These are phyloP conservation scores for Agonopterix arenella DNA, from an alignment of 2,888 invertebrate species.

Conservation along the genomic window DNA sequence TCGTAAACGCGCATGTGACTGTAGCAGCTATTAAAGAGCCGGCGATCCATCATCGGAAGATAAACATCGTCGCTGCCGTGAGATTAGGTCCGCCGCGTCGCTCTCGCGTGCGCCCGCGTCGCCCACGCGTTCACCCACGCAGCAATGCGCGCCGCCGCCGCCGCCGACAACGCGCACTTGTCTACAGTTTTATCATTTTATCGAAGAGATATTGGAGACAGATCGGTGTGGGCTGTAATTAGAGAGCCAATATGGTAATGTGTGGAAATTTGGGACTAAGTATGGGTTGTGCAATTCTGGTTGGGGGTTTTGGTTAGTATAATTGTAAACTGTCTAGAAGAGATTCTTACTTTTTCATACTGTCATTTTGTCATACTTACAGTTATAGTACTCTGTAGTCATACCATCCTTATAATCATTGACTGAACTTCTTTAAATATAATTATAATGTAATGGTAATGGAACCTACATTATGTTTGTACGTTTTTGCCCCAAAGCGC, in stretches of 20 bases:
- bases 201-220: background rate
- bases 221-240: constrained; percentile 4
- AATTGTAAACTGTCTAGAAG: too few relatives aligned
- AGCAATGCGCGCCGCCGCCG: constrained; percentile 8
- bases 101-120: constrained; percentile 7
- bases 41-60: constrained; percentile 49
- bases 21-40: constrained; percentile 25
- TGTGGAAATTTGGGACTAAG: background rate
- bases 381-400: too few relatives aligned
- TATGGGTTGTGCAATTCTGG: too few relatives aligned
- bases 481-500: too few relatives aligned
- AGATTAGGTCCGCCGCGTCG: constrained; percentile 14
- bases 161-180: constrained; percentile 16
- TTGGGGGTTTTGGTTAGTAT: too few relatives aligned
- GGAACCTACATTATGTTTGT: too few relatives aligned
- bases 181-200: too few relatives aligned
- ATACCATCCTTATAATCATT: too few relatives aligned
- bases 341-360: too few relatives aligned
- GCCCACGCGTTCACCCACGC: constrained; percentile 22
- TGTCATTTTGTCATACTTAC: too few relatives aligned
- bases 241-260: constrained; percentile 9
- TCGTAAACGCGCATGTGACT: constrained; percentile 1
- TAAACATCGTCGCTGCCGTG: constrained; percentile 42
- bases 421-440: too few relatives aligned
- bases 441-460: too few relatives aligned